Evolutionary conservation across 1,140 invertebrate genomes (phyloP).

Genomic region (Penaeus vannamei): DNA sequence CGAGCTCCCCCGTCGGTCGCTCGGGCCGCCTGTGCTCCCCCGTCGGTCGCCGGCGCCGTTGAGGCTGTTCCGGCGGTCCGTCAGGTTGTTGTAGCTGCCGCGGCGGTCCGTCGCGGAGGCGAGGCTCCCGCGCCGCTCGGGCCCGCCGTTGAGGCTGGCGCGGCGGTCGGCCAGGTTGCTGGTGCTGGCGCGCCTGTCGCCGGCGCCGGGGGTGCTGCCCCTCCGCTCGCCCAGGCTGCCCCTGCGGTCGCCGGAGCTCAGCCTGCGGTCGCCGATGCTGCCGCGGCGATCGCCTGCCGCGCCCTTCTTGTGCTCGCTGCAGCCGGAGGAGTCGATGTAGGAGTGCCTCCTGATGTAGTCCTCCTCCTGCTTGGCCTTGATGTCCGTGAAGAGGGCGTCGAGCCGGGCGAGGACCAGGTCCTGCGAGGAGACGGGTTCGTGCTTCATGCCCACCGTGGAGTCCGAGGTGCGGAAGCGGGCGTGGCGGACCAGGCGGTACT

Average conservation of each 20-base stretch:
- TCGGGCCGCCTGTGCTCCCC: conserved; percentile 58
- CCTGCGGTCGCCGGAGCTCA: not conserved
- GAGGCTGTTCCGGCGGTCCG: conserved; percentile 44
- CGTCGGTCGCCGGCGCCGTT: conserved; percentile 56
- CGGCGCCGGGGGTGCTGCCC: not conserved
- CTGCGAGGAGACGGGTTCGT: conserved; percentile 39
- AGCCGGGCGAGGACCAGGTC: conserved; percentile 25
- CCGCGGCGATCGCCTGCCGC: conserved; percentile 56
- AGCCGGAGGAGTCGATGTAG: conserved; percentile 58
- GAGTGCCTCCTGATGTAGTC: conserved; percentile 47
- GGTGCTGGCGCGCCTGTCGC: conserved; percentile 3
- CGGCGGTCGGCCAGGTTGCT: conserved; percentile 61
- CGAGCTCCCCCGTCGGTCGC: conserved; percentile 43
- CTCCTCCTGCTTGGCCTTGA: conserved; percentile 47
- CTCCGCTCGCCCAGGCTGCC: not conserved
- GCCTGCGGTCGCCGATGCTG: conserved; percentile 12
- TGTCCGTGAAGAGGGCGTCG: conserved; percentile 55
- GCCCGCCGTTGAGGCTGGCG: conserved; percentile 59
- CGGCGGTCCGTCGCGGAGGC: conserved; percentile 74
- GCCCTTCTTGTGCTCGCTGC: conserved; percentile 44
- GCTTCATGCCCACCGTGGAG: conserved; percentile 12
- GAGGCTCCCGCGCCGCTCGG: conserved; percentile 28
- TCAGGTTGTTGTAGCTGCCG: conserved; percentile 66
- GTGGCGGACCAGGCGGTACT: conserved; percentile 21
- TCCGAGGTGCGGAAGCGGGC: conserved; percentile 26